Evolutionary conservation across 2,797 vertebrate genomes (phyloP), one percentile per base, ranked within the genome.

Genomic region (Enteromius radiatus): DNA sequence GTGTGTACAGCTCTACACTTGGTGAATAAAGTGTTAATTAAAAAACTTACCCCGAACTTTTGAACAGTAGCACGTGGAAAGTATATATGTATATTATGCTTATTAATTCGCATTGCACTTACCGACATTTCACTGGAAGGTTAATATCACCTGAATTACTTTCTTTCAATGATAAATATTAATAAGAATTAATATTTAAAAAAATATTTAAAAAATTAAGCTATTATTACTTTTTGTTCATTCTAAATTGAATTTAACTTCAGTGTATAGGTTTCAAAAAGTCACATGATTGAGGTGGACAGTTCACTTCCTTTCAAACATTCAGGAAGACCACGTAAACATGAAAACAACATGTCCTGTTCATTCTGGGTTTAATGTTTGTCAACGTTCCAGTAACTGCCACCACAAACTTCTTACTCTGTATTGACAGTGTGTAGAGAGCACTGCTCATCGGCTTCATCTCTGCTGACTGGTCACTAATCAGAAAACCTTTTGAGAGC

Each of bases 381-480:
- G 4, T 73, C 17, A 5, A 28, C 10, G 21, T 61, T 21, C 21
- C 26, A 21, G n/a, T 38, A 69, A 45, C 61, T 59, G n/a, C 5
- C 21, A 19, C 49, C 56, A 73, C 26, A 11, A 38, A 38, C 47
- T 5, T 23, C 21, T 17, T 38, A 33, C 19, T 21, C 33, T 1
- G 12, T 56, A 38, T 15, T 2, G 54, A 43, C 23, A 61, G 9
- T 28, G 9, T 28, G 36, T 17, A 76, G n/a, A 28, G 54, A 67
- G 47, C 45, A 26, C n/a, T 56, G 77, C 28, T 38, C 21, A 19
- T 79, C 15, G 17, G 11, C 59, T 75, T 65, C 15, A 65, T 81
- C 70, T 65, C 31, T 33, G 17, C 69, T 65, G 59, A 67, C 61
- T 54, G 70, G 59, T 14, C 45, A 8, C 47, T 81, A 52, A 54